Base-by-base conservation (phyloP, 2,797 vertebrate genomes). In the Propithecus perrieri region DNA sequence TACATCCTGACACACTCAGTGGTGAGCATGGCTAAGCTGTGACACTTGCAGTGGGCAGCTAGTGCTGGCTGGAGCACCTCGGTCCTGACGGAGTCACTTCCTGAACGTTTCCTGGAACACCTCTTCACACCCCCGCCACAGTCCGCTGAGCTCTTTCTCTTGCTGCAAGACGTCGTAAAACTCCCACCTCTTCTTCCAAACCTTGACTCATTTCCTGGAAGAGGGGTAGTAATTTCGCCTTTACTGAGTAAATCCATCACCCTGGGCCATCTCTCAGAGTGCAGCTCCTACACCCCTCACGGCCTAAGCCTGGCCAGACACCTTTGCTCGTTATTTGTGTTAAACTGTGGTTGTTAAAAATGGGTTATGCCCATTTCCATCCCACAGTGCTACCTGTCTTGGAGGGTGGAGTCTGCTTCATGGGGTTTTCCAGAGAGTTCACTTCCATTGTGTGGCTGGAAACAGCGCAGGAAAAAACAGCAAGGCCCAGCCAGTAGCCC, bases 151-250 rank as follows among this genome's bases (percentile, higher is more conserved):
- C 57, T 35, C 61, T 55, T 89, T 85, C 48, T 55, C 65, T 91
- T 50, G 35, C 46, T 93, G 57, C n/a, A 81, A 61, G 24, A 78
- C 0, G 0, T 87, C 53, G 38, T 89, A 80, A 93, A 96, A 89
- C 46, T 65, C 33, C 46, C 41, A 67, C 53, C 50, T 75, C 55
- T 41, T 88, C 69, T 91, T 95, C 63, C 72, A 91, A 87, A 67
- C 14, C 69, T 85, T 95, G 90, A 94, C 72, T 95, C 88, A 63
- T 61, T 95, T 90, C 80, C 85, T 92, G 72, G 86, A 95, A 81
- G 24, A 46, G 4, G n/a, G n/a, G 43, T 48, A 59, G 35, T 55
- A 26, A 89, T 53, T 75, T 96, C 69, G 55, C 87, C 78, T 84
- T 63, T 41, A 26, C 43, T 67, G 15, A 59, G 55, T 91, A 65